Base-by-base conservation (phyloP, 2,113 vertebrate species). In the Stigmatopora argus region DNA sequence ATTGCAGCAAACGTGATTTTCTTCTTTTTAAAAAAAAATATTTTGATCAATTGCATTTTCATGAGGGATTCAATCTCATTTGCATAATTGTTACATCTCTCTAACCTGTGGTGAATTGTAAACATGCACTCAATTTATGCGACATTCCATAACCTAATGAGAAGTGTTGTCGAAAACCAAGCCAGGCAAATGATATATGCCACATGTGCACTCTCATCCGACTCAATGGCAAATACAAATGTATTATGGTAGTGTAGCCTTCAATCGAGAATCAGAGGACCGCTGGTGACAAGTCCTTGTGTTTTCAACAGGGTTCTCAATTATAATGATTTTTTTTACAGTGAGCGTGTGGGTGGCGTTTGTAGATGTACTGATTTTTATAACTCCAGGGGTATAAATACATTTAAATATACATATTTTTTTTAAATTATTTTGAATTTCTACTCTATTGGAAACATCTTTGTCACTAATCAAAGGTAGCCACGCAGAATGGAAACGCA, bases 401-500 rank as follows among this genome's bases (percentile, higher is more conserved):
- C 6, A 41, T 41, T 41, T 41, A 10, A 41, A 41, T 41, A 41
- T 8, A 41, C 9, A 41, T 10, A 41, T 41, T 31, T 31, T 31
- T 31, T 41, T 0, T 7, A 41, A 41, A 41, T 41, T 7, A 41
- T 41, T 41, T 41, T 5, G 4, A 41, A 41, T 41, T 21, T 19
- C 77, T 18, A 52, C 38, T 34, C 34, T 68, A 13, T 51, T 51
- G 67, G 56, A 60, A 75, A 70, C 67, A 53, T 70, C 59, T 75
- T 64, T 75, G 67, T 64, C 73, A 51, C 60, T 11, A 44, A 66
- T 53, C 57, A 41, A 55, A 26, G 52, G 62, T 34, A 69, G 65
- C 75, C 70, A 13, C 64, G 77, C 75, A 73, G 70, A 78, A 77
- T 53, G 57, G 61, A 79, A 19, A 59, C 21, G 53, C 49, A 47